Conservation (phyloP, 2,888 invertebrate genomes). For the Alsophila aescularia region DNA sequence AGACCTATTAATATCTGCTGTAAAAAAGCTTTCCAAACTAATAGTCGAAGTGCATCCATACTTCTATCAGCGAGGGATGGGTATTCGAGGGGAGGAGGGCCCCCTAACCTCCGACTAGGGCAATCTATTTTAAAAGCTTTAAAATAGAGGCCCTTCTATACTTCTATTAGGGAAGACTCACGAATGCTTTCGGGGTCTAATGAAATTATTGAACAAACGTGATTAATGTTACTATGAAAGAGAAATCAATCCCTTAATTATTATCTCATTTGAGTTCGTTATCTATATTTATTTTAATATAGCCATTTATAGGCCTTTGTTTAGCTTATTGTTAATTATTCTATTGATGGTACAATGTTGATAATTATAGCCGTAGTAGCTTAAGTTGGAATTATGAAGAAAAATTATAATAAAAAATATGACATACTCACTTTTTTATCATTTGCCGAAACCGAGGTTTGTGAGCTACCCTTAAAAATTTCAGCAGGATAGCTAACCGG, state of each 20-base stretch:
- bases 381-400: too few species aligned
- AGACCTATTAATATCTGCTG: not conserved
- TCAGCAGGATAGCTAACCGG: too few species aligned
- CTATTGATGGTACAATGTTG: not conserved
- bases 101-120: not conserved
- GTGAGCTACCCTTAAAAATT: too few species aligned
- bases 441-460: too few species aligned
- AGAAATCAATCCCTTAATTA: not conserved
- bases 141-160: slow-evolving; percentile 4
- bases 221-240: not conserved
- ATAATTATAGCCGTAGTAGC: too few species aligned
- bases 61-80: slow-evolving; percentile 10
- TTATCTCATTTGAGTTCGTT: too few species aligned
- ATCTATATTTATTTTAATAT: too few species aligned
- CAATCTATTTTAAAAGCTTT: slow-evolving; percentile 9
- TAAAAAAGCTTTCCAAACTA: slow-evolving; percentile 2
- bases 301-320: not conserved
- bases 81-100: not conserved
- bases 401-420: too few species aligned
- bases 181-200: not conserved
- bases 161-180: slow-evolving; percentile 5
- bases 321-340: not conserved
- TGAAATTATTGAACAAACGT: slow-evolving; percentile 1
- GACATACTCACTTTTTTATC: too few species aligned
- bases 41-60: slow-evolving; percentile 6